These are phyloP conservation scores for Ondatra zibethicus DNA, from an alignment of 2,113 vertebrate species.

Conservation along the genomic window DNA sequence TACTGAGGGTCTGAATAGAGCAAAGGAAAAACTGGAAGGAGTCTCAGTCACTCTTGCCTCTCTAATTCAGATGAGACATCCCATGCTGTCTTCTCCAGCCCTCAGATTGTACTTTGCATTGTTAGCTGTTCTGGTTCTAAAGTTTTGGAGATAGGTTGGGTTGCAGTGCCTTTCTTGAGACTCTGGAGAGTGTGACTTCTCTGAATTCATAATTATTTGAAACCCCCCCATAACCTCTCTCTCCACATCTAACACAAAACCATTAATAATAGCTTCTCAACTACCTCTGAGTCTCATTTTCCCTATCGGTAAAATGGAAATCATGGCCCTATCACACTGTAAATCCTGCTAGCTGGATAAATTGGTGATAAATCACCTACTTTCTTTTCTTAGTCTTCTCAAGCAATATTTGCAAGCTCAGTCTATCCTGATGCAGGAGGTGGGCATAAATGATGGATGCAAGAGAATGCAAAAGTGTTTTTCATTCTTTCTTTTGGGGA, in stretches of 20 bases:
- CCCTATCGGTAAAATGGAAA: neutral
- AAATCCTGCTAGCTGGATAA: neutral
- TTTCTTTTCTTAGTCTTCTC: neutral
- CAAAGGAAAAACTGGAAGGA: neutral
- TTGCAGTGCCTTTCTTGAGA: neutral
- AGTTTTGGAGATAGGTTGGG: neutral
- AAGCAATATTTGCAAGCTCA: neutral
- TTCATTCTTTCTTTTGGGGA: neutral
- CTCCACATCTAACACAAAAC: too few species aligned
- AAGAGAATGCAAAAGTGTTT: neutral
- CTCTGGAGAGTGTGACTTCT: neutral
- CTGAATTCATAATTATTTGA: neutral
- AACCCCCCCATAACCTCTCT: neutral
- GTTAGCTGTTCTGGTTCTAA: neutral
- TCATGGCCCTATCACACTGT: neutral
- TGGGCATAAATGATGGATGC: rapidly evolving
- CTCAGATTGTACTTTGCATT: neutral
- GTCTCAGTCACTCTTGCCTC: neutral
- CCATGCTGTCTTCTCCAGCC: neutral
- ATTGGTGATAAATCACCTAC: neutral
- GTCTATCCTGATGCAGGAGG: neutral
- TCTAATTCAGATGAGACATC: neutral
- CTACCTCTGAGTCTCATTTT: neutral
- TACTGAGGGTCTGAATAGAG: neutral
- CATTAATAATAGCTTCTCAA: neutral